phyloP scores from a whole-genome alignment of 2,797 vertebrate species.

The Psittacula derbiana region DNA sequence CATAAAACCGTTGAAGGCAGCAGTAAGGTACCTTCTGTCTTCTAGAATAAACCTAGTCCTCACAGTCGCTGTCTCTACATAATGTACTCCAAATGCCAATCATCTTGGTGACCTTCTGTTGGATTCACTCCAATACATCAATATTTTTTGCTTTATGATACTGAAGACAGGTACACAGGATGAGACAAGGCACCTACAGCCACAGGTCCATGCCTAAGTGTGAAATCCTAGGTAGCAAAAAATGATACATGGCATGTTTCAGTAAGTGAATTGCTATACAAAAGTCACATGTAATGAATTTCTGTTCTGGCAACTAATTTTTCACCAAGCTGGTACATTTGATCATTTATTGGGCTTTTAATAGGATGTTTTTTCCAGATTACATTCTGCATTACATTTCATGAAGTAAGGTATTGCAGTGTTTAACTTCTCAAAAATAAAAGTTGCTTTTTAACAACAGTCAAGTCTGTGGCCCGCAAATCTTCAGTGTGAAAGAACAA shows the following conservation, averaged over 20 bases:
- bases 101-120: background rate
- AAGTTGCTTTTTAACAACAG: background rate
- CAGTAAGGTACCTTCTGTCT: background rate
- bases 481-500: background rate
- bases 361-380: background rate
- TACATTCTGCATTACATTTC: background rate
- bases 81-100: rapidly evolving
- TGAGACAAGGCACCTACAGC: background rate
- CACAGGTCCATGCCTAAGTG: background rate
- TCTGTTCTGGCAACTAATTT: background rate
- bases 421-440: background rate
- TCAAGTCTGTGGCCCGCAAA: background rate
- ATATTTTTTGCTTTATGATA: background rate
- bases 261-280: background rate
- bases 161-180: rapidly evolving
- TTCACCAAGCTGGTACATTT: background rate
- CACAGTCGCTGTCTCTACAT: background rate
- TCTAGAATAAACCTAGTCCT: background rate
- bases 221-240: background rate
- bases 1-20: background rate
- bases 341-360: background rate
- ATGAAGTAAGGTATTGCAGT: background rate
- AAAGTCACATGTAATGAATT: background rate
- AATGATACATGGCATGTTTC: background rate
- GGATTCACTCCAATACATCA: background rate